A percentile compares a stretch with the other conserved stretches of the same genome.
phyloP scores from a whole-genome alignment of 1,140 invertebrate species.

The Magallana angulata region DNA sequence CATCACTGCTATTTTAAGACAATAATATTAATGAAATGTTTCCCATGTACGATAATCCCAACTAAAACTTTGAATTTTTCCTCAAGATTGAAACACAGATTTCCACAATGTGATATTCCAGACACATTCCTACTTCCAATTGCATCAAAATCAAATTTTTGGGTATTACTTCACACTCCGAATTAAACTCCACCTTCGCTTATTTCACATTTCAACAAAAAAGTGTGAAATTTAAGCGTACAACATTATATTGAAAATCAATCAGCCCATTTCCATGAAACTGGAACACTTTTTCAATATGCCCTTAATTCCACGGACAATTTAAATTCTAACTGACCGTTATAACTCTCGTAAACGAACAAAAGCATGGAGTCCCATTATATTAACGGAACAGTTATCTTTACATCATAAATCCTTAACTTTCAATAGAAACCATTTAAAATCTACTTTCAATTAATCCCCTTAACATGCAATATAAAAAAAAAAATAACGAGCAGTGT shows the following conservation, averaged over 20 bases:
- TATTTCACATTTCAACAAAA: no score
- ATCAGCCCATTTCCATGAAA: constrained; percentile 15
- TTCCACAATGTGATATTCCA: no score
- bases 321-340: neutral
- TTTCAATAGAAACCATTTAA: neutral
- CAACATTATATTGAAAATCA: constrained; percentile 20
- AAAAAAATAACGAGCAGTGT: neutral
- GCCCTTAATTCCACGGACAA: neutral
- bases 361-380: neutral
- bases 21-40: no score
- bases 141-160: no score
- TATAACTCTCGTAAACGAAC: neutral
- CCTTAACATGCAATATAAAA: constrained; percentile 10
- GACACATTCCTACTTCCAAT: no score
- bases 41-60: no score
- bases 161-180: no score
- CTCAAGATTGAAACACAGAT: no score
- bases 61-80: no score
- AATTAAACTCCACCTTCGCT: no score
- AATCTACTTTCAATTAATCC: constrained; percentile 14
- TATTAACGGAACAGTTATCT: constrained; percentile 5
- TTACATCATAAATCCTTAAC: constrained; percentile 10
- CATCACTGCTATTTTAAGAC: neutral
- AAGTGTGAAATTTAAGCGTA: neutral
- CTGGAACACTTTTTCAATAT: neutral